phyloP scores from a whole-genome alignment of 2,888 invertebrate genomes.

The Pammene aurita region DNA sequence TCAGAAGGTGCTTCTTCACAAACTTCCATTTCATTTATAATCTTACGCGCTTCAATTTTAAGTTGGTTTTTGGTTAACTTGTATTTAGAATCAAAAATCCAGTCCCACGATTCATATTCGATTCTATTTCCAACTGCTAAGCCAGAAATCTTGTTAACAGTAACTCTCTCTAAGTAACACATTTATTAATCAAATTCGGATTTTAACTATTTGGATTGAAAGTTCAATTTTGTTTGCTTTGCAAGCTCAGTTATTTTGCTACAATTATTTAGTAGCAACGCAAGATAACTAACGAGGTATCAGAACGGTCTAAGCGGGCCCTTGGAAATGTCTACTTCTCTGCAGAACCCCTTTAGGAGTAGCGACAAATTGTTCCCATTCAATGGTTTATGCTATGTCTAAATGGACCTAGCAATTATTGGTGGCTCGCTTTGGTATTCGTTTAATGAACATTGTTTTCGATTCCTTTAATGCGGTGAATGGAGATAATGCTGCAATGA shows the following conservation, averaged over 20 bases:
- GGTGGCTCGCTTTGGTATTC: slow-evolving; percentile 72
- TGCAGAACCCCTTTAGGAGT: slow-evolving; percentile 66
- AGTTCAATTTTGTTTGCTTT: slow-evolving; percentile 45
- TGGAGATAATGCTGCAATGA: slow-evolving; percentile 68
- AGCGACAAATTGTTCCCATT: slow-evolving; percentile 80
- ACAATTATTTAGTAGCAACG: slow-evolving; percentile 76
- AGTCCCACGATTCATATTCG: slow-evolving; percentile 53
- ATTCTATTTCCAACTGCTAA: slow-evolving; percentile 61
- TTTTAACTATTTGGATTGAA: slow-evolving; percentile 45
- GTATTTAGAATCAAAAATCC: slow-evolving; percentile 49
- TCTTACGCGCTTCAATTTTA: slow-evolving; percentile 43
- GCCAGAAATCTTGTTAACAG: slow-evolving; percentile 58
- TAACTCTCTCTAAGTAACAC: slow-evolving; percentile 20
- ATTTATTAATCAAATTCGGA: slow-evolving; percentile 44
- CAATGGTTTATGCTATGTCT: slow-evolving; percentile 66
- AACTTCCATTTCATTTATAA: slow-evolving; percentile 43
- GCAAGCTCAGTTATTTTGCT: slow-evolving; percentile 55
- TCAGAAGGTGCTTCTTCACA: slow-evolving; percentile 46
- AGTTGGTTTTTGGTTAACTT: slow-evolving; percentile 47
- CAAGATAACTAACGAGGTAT: slow-evolving; percentile 79
- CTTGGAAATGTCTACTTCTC: slow-evolving; percentile 73
- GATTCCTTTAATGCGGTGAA: slow-evolving; percentile 59
- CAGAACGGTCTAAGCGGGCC: slow-evolving; percentile 67
- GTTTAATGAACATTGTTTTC: slow-evolving; percentile 81
- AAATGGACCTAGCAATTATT: slow-evolving; percentile 56